Evolutionary conservation across 2,113 vertebrate genomes (phyloP).

Genomic region (Leuciscus idus): DNA sequence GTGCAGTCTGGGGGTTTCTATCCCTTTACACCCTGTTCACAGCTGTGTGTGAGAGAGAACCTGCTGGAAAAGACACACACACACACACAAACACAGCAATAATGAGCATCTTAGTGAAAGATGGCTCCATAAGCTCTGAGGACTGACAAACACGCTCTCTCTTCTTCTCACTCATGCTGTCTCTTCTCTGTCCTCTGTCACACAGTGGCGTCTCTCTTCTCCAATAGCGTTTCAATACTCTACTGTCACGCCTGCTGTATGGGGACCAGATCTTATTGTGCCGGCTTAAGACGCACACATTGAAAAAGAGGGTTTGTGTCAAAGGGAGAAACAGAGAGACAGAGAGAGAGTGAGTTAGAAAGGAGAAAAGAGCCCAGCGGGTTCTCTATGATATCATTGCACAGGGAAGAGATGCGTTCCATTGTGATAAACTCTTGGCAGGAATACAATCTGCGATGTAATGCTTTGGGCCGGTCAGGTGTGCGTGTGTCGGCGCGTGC

Average conservation of each 20-base stretch:
- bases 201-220: slow-evolving; percentile 69
- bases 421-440: slow-evolving; percentile 57
- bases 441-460: slow-evolving; percentile 55
- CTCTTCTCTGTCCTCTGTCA: slow-evolving; percentile 53
- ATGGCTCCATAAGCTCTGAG: slow-evolving; percentile 54
- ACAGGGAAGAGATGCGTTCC: slow-evolving; percentile 53
- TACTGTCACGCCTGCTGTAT: slow-evolving; percentile 75
- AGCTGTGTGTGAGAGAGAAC: slow-evolving; percentile 59
- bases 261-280: slow-evolving; percentile 79
- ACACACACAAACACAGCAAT: slow-evolving; percentile 30
- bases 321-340: slow-evolving; percentile 40
- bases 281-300: slow-evolving; percentile 60
- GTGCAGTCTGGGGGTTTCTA: slow-evolving; percentile 55
- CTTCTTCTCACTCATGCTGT: slow-evolving; percentile 54
- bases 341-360: slow-evolving; percentile 38
- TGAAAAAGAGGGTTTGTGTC: slow-evolving; percentile 38
- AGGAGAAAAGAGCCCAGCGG: slow-evolving; percentile 40
- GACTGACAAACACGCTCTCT: slow-evolving; percentile 58
- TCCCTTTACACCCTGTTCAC: slow-evolving; percentile 56
- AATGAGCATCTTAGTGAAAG: slow-evolving; percentile 56
- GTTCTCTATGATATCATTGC: slow-evolving; percentile 63
- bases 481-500: slow-evolving; percentile 25
- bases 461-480: slow-evolving; percentile 57
- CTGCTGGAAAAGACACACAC: slow-evolving; percentile 44
- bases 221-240: slow-evolving; percentile 73